Evolutionary conservation across 2,888 invertebrate species (phyloP), one percentile per base, ranked within the genome.

Genomic region (Pseudolycoriella hygida): DNA sequence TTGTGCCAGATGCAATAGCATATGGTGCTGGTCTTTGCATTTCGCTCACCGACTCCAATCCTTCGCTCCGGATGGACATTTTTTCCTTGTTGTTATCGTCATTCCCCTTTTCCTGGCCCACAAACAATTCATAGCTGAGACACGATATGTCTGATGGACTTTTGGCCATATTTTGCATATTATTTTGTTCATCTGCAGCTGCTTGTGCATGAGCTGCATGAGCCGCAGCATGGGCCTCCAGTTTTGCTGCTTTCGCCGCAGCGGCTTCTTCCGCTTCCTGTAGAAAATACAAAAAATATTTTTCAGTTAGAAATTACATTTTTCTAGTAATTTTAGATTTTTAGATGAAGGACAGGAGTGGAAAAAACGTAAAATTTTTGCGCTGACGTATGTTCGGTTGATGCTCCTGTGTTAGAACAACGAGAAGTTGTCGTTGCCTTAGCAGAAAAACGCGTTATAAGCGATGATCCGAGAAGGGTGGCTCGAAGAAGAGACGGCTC

Each of bases 121-220:
- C 84, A 68, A 88, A 90, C 55, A 86, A 71, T 68, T 92, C 90
- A 71, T 89, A 89, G 67, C 89, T 89, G 63, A 84, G 84, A 65
- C 86, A 87, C 50, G 92, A 92, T 66, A 81, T 82, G 65, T 85
- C 87, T 51, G 92, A 90, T 42, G 90, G 89, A 46, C 90, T 89
- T 67, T 90, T 89, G 53, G 84, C 82, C 58, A 82, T 74, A 50
- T 80, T 78, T 37, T 74, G 74, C 40, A 61, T 61, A 56, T 60
- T 62, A 12, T 14, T 18, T 1, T 15, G 51, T 18, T 42, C 42
- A 12, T 18, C 14, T 58, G 71, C 69, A 18, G 73, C 74, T 47
- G 64, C 67, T 48, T 66, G 67, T 44, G 64, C 66, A 32, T 65
- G 69, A 31, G 74, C 78, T 45, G 76, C 79, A 47, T 76, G 77